These are phyloP conservation scores for Zaprionus tsacasi DNA, from an alignment of 1,140 invertebrate species.

Conservation along the genomic window DNA sequence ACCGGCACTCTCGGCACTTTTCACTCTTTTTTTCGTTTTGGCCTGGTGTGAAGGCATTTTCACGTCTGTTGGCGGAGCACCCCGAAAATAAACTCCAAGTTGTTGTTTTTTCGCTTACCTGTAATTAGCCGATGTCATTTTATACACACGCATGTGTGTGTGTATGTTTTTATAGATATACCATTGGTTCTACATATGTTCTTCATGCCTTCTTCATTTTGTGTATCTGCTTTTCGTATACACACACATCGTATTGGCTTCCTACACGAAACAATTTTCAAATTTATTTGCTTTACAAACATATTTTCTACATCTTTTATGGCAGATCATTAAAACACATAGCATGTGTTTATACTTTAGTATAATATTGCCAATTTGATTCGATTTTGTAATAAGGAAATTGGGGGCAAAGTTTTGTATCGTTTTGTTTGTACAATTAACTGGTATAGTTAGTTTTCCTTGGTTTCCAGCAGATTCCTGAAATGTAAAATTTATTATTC, in stretches of 20 bases:
- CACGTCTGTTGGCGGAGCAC: constrained; percentile 57
- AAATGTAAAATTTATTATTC: too few relatives aligned
- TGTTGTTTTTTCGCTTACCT: constrained; percentile 69
- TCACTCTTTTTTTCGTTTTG: not conserved
- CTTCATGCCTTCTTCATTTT: constrained; percentile 37
- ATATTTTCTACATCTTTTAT: constrained; percentile 7
- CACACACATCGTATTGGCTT: constrained; percentile 8
- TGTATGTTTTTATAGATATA: not conserved
- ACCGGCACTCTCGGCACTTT: constrained; percentile 14
- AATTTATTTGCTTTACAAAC: constrained; percentile 2
- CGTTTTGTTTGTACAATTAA: not conserved
- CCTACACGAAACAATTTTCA: constrained; percentile 4
- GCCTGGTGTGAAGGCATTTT: constrained; percentile 71
- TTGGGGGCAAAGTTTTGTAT: not conserved
- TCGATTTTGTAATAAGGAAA: not conserved
- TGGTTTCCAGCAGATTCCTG: too few relatives aligned
- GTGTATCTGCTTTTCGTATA: constrained; percentile 39
- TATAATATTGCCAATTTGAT: not conserved
- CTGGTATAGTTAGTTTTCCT: not conserved
- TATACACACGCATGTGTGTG: constrained; percentile 19
- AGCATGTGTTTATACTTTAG: not conserved
- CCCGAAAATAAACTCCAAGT: constrained; percentile 75
- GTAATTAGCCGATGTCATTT: constrained; percentile 81
- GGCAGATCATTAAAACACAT: not conserved
- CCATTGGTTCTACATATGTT: constrained; percentile 3